Evolutionary conservation across 2,113 vertebrate species (phyloP), one percentile per base, ranked within the genome.

Genomic region (Anthoscopus minutus): DNA sequence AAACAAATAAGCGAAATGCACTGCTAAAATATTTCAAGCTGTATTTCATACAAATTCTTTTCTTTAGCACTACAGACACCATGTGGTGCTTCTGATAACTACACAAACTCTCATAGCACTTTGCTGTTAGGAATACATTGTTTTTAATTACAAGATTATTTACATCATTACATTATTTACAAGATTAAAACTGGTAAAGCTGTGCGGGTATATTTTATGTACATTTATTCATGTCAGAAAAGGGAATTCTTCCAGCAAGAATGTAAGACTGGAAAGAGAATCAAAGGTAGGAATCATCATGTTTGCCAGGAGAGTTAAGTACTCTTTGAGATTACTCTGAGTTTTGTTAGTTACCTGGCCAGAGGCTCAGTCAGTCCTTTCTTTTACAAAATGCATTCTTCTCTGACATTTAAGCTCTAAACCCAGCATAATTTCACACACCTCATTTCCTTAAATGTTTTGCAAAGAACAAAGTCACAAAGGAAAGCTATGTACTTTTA

Each of bases 21-120:
- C 28, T 57, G 38, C 35, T 40, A 22, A 70, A 73, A 25, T 31
- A 35, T 16, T 10, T 50, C 22, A 30, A 15, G 10, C 15, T 69
- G 1, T 10, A 44, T 9, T 82, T 73, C 15, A 8, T 21, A 10
- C 5, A 7, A 35, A 62, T 92, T 67, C 66, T 96, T 96, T 93
- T 72, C 91, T 82, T 95, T 78, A 84, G 66, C 86, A 31, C 88
- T 97, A 93, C 69, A 85, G 97, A 97, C 95, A 91, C 88, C 94
- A 0, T 97, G 97, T 97, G 97, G 96, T 65, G 42, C 51, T 83
- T 37, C 50, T 53, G 35, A 5, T 57, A 96, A 96, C 83, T 95
- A 64, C 97, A 96, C 2, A 3, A 44, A 31, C 20, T 54, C 44
- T 9, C 3, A 23, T 0, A 61, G 45, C 19, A 42, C 10, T 77